A percentile compares a stretch with the other conserved stretches of the same genome.
Evolutionary conservation across 37 sponge, comb jelly and placozoan species (phyloP).

Genomic region (Ianthella basta): DNA sequence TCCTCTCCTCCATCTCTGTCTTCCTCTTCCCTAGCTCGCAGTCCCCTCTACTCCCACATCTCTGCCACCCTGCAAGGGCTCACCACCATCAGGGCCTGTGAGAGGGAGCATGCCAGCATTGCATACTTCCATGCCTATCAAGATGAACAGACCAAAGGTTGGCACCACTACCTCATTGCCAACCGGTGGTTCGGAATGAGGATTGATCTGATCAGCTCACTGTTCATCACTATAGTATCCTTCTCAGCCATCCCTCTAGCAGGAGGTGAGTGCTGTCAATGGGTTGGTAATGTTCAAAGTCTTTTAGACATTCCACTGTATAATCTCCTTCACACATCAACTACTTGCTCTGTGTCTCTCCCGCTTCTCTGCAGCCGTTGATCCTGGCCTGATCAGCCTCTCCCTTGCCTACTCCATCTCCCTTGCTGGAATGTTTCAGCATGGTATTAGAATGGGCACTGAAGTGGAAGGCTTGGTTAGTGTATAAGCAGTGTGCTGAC

Average conservation of each 20-base stretch:
- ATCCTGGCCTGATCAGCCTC: constrained; percentile 67
- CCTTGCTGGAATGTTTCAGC: constrained; percentile 79
- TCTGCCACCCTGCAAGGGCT: constrained; percentile 81
- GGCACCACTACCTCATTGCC: constrained; percentile 64
- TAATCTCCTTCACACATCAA: too few relatives aligned
- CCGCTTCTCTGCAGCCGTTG: constrained; percentile 33
- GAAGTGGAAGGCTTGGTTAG: constrained; percentile 82
- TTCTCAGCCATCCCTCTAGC: constrained; percentile 52
- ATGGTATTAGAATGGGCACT: constrained; percentile 73
- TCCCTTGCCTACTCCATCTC: constrained; percentile 70
- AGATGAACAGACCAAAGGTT: constrained; percentile 68
- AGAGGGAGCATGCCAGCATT: constrained; percentile 18
- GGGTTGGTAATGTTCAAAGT: too few relatives aligned
- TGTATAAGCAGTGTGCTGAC: neutral
- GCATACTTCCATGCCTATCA: constrained; percentile 55
- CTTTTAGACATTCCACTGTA: too few relatives aligned
- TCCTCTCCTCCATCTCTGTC: neutral
- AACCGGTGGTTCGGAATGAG: constrained; percentile 78
- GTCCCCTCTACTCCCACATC: constrained; percentile 87
- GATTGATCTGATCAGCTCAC: constrained; percentile 58
- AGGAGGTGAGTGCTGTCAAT: constrained; percentile 18
- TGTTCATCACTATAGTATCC: constrained; percentile 59
- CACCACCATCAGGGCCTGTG: constrained; percentile 70
- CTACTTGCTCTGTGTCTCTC: too few relatives aligned
- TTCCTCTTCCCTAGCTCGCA: constrained; percentile 69